A percentile compares a stretch with the other conserved stretches of the same genome.
Evolutionary conservation across 2,888 invertebrate species (phyloP).

Genomic region (Drosophila merina): DNA sequence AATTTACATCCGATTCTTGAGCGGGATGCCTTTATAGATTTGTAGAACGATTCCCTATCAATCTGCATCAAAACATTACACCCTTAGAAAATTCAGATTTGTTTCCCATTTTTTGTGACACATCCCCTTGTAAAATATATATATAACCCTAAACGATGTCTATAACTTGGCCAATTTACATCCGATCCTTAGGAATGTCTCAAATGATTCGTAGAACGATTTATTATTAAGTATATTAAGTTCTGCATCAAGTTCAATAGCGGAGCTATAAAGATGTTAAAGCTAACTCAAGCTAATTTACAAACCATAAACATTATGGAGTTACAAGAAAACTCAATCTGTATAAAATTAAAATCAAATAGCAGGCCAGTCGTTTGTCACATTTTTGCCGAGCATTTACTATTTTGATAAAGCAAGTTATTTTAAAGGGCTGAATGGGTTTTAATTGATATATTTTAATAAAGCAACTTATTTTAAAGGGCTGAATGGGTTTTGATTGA

Average conservation of each 20-base stretch:
- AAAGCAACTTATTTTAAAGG: not conserved
- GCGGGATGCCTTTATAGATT: too few relatives aligned
- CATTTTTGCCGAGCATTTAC: not conserved
- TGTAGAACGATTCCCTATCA: too few relatives aligned
- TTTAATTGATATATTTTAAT: not conserved
- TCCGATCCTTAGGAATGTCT: too few relatives aligned
- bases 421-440: not conserved
- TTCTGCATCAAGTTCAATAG: constrained; percentile 3
- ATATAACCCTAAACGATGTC: too few relatives aligned
- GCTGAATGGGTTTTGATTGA: not conserved
- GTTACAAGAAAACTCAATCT: constrained; percentile 13
- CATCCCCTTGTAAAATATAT: too few relatives aligned
- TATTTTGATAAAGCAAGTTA: not conserved
- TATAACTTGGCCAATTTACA: too few relatives aligned
- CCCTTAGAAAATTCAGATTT: too few relatives aligned
- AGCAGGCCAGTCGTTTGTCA: constrained; percentile 7
- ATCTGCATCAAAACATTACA: too few relatives aligned
- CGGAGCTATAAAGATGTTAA: constrained; percentile 1
- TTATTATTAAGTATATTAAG: too few relatives aligned
- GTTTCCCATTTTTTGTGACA: too few relatives aligned
- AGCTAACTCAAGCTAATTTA: constrained; percentile 14
- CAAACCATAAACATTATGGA: constrained; percentile 23
- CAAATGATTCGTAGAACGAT: too few relatives aligned
- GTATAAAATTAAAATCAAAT: constrained; percentile 16
- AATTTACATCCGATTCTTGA: too few relatives aligned